A percentile compares a stretch with the other conserved stretches of the same genome.
These are phyloP conservation scores for Dugesia japonica DNA, from an alignment of 2,888 invertebrate species.

Conservation along the genomic window DNA sequence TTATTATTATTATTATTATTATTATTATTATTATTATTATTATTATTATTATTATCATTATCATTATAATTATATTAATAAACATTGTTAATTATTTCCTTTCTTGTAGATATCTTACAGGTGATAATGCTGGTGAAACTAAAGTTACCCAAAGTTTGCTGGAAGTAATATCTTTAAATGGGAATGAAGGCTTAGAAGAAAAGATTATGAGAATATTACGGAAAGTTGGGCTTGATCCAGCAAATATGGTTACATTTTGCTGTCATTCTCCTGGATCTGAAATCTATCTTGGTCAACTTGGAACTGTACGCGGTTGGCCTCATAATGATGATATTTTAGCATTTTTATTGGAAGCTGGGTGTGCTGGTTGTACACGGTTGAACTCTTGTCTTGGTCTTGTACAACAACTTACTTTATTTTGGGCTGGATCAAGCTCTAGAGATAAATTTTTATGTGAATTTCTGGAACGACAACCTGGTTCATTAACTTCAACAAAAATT, in stretches of 20 bases:
- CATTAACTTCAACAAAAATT: not conserved
- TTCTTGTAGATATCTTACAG: not conserved
- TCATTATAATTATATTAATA: too few species aligned
- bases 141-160: conserved; percentile 7
- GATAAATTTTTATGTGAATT: conserved; percentile 9
- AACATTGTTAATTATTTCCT: not conserved
- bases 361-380: not conserved
- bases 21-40: too few species aligned
- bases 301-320: not conserved
- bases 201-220: not conserved
- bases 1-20: too few species aligned
- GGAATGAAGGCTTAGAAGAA: not conserved
- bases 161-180: not conserved
- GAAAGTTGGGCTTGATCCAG: not conserved
- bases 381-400: conserved; percentile 2
- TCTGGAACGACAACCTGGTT: not conserved
- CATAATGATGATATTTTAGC: conserved; percentile 6
- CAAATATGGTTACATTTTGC: not conserved
- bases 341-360: conserved; percentile 1
- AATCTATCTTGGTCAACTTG: not conserved
- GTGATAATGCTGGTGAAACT: not conserved
- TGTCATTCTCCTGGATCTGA: not conserved
- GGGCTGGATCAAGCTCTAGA: not conserved
- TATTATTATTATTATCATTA: too few species aligned
- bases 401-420: conserved; percentile 5